Conservation (phyloP, 2,888 invertebrate genomes). For the Drosophila atroscutellata region DNA sequence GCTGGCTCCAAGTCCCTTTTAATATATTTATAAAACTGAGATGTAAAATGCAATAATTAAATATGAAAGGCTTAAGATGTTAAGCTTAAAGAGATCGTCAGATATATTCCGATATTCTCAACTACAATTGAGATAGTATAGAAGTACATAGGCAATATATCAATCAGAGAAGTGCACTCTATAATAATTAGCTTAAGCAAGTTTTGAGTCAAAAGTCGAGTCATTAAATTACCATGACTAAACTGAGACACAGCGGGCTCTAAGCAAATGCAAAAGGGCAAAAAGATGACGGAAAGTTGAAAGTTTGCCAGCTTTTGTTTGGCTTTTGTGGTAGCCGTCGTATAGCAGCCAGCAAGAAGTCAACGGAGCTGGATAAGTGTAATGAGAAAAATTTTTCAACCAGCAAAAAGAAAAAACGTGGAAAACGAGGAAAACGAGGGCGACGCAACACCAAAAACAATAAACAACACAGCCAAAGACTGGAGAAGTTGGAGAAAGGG, state of each 20-base stretch:
- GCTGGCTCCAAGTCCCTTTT: not conserved
- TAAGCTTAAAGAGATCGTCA: not conserved
- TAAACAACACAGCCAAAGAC: conserved; percentile 44
- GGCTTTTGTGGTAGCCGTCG: conserved; percentile 28
- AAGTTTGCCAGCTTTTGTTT: conserved; percentile 56
- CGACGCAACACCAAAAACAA: conserved; percentile 55
- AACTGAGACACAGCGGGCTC: conserved; percentile 7
- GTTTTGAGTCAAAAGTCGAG: conserved; percentile 32
- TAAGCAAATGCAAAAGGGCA: conserved; percentile 33
- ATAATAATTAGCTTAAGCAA: conserved; percentile 27
- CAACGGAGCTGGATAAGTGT: conserved; percentile 60
- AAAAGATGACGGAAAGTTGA: conserved; percentile 44
- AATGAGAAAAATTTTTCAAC: conserved; percentile 70
- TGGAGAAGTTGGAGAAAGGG: not conserved
- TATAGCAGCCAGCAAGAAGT: conserved; percentile 21
- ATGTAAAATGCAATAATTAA: no score
- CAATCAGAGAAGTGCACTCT: conserved; percentile 20
- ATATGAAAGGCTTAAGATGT: not conserved
- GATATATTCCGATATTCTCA: not conserved
- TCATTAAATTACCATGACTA: conserved; percentile 60
- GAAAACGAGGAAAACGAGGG: conserved; percentile 49
- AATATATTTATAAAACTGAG: no score
- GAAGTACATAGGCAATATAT: not conserved
- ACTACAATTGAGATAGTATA: not conserved
- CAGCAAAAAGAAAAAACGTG: conserved; percentile 38